Conservation (phyloP, 2,113 vertebrate genomes). For the Dipodomys ordii region DNA sequence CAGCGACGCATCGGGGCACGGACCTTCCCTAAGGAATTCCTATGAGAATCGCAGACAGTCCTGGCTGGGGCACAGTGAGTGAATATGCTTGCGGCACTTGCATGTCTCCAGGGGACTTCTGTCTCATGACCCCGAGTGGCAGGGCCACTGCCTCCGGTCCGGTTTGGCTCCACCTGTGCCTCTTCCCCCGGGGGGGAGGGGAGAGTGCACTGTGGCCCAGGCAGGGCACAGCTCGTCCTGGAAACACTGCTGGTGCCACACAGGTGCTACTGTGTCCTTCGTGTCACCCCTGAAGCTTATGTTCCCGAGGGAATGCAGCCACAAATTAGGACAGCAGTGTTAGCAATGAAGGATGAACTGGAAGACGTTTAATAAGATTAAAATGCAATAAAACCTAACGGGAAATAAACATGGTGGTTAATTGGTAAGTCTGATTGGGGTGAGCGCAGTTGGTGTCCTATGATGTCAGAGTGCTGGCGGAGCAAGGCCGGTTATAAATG, state of each 20-base stretch:
- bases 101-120: not conserved
- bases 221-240: too few relatives aligned
- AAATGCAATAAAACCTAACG: not conserved
- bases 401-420: not conserved
- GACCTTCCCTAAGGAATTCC: not conserved
- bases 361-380: not conserved
- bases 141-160: fast-evolving
- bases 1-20: fast-evolving
- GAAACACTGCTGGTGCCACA: fast-evolving
- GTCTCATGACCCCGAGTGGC: fast-evolving
- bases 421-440: not conserved
- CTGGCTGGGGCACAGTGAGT: not conserved
- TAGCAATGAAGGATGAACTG: slow-evolving; percentile 16
- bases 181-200: too few relatives aligned
- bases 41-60: not conserved
- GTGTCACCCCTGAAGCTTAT: not conserved
- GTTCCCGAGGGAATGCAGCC: not conserved
- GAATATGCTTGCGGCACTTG: not conserved
- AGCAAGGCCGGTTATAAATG: not conserved
- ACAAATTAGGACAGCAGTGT: not conserved
- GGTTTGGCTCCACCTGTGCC: not conserved
- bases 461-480: not conserved
- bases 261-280: not conserved
- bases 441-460: fast-evolving
- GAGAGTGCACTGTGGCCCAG: too few relatives aligned